phyloP scores from a whole-genome alignment of 1,140 invertebrate species.

The Anadara kagoshimensis region DNA sequence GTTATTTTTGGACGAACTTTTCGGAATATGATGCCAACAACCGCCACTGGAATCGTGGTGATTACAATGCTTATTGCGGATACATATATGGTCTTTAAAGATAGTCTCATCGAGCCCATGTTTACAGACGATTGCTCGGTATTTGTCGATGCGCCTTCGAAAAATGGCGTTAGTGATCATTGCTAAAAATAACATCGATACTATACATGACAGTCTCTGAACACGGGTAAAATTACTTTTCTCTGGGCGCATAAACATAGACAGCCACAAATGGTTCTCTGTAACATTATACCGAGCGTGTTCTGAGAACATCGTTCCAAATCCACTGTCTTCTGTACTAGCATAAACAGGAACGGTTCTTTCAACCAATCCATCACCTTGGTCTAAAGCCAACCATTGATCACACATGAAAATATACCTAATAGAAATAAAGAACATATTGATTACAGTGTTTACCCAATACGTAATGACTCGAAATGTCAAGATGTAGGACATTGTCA shows the following conservation, averaged over 20 bases:
- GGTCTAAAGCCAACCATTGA: slow-evolving; percentile 68
- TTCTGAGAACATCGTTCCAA: slow-evolving; percentile 70
- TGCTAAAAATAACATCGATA: slow-evolving; percentile 73
- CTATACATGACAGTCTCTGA: slow-evolving; percentile 73
- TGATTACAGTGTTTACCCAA: background rate
- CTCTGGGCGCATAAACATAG: slow-evolving; percentile 73
- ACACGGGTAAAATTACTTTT: slow-evolving; percentile 73
- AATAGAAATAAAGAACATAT: slow-evolving; percentile 10
- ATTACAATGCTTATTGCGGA: slow-evolving; percentile 48
- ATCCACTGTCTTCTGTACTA: slow-evolving; percentile 62
- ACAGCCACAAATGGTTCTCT: slow-evolving; percentile 76
- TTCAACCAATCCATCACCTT: slow-evolving; percentile 66
- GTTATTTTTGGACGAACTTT: slow-evolving; percentile 17
- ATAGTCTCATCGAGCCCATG: slow-evolving; percentile 45
- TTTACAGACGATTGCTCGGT: slow-evolving; percentile 17
- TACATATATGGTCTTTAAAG: slow-evolving; percentile 42
- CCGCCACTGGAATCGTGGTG: slow-evolving; percentile 29
- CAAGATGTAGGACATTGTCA: too few species aligned
- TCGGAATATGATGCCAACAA: slow-evolving; percentile 41
- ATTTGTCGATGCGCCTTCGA: slow-evolving; percentile 21
- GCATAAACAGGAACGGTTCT: slow-evolving; percentile 60
- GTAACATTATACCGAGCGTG: slow-evolving; percentile 69
- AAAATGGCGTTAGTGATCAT: slow-evolving; percentile 74
- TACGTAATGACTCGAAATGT: too few species aligned
- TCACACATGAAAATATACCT: slow-evolving; percentile 69